Percentiles rank a stretch among this genome's conserved stretches.
phyloP scores from a whole-genome alignment of 2,113 vertebrate genomes.

The Neofelis nebulosa region DNA sequence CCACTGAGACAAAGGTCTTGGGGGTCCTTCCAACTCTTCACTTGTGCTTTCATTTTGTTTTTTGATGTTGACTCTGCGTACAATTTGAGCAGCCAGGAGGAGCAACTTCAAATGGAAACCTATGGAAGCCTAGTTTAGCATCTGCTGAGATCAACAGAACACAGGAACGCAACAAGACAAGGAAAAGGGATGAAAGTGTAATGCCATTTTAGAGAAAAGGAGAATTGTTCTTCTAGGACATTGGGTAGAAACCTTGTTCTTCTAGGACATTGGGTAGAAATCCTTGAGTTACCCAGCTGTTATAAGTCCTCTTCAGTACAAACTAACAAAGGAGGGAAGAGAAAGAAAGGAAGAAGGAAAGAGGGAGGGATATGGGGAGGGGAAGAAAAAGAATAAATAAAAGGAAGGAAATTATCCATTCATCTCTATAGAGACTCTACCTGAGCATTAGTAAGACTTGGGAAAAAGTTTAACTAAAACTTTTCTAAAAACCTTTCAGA shows the following conservation, averaged over 20 bases:
- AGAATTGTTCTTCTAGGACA: neutral
- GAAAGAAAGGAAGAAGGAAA: neutral
- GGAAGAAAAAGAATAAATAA: neutral
- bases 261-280: slow-evolving; percentile 16
- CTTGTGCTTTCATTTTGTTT: neutral
- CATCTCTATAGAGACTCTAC: neutral
- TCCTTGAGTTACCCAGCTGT: neutral
- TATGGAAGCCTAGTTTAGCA: neutral
- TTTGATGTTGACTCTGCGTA: neutral
- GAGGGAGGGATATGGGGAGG: neutral
- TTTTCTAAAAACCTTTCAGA: neutral
- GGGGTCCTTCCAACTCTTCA: neutral
- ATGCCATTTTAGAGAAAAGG: neutral
- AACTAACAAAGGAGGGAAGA: neutral
- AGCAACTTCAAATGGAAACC: slow-evolving; percentile 27
- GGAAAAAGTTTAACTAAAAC: neutral
- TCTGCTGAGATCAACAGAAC: neutral
- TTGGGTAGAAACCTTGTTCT: slow-evolving; percentile 18
- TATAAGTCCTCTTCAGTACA: neutral
- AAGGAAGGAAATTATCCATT: neutral
- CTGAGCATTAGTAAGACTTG: neutral
- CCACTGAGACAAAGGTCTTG: neutral
- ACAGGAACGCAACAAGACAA: neutral
- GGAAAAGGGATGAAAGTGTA: neutral
- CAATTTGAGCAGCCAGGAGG: neutral